These are phyloP conservation scores for human (Homo sapiens) DNA, from an alignment of 2,113 vertebrate genomes.

Conservation along the genomic window GRCh38 chr4:163829501-163830000, in stretches of 20 bases:
- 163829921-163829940: constrained; percentile 68
- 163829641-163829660: neutral
- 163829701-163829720: neutral
- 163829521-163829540: neutral
- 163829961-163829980: neutral
- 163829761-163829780: neutral
- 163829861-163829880: constrained; percentile 47
- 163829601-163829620: neutral
- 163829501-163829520: neutral
- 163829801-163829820: constrained; percentile 61
- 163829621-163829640: accelerated
- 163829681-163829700: neutral
- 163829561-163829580: too few relatives aligned
- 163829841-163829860: constrained; percentile 43
- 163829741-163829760: neutral
- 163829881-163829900: constrained; percentile 74
- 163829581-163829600: accelerated
- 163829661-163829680: accelerated
- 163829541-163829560: neutral
- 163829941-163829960: constrained; percentile 53
- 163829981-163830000: neutral
- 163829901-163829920: constrained; percentile 69
- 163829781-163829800: neutral
- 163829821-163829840: constrained; percentile 49
- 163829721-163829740: neutral